These are phyloP conservation scores for Clavelina lepadiformis DNA, from an alignment of 23 tunicate genomes.

Conservation along the genomic window DNA sequence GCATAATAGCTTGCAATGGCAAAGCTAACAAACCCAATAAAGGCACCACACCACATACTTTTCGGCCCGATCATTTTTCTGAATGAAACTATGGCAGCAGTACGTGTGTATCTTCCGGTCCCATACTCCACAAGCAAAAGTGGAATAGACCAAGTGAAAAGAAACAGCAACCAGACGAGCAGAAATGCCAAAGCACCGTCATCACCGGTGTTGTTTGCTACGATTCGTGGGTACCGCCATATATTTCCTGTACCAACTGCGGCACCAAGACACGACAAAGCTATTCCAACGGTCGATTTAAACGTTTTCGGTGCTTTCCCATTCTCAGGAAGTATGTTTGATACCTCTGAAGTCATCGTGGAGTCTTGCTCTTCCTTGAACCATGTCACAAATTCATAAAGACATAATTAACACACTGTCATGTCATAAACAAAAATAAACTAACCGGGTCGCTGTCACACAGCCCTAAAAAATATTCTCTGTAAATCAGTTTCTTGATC, in stretches of 20 bases:
- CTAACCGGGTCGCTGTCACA: no score
- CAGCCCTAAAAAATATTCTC: no score
- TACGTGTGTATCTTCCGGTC: constrained; percentile 52
- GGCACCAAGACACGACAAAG: constrained; percentile 77
- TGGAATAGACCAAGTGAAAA: constrained; percentile 87
- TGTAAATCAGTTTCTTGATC: no score
- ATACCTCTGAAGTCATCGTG: not conserved
- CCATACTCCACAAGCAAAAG: constrained; percentile 71
- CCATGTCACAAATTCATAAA: no score
- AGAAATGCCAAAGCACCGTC: constrained; percentile 65
- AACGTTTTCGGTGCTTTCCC: constrained; percentile 67
- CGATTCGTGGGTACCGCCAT: constrained; percentile 85
- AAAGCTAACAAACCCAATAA: constrained; percentile 76
- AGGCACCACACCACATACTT: constrained; percentile 85
- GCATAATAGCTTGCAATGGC: constrained; percentile 80
- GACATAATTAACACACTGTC: no score
- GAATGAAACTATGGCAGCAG: constrained; percentile 61
- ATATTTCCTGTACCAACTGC: constrained; percentile 95
- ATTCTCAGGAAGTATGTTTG: not conserved
- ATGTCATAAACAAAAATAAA: no score
- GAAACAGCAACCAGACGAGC: constrained; percentile 56
- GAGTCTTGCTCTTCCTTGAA: no score
- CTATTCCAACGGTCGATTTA: constrained; percentile 64
- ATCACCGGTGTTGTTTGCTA: constrained; percentile 78
- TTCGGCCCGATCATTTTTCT: constrained; percentile 62